Percentiles rank a stretch among this genome's conserved stretches.
phyloP scores from a whole-genome alignment of 2,888 invertebrate species.

The Hylaea fasciaria region DNA sequence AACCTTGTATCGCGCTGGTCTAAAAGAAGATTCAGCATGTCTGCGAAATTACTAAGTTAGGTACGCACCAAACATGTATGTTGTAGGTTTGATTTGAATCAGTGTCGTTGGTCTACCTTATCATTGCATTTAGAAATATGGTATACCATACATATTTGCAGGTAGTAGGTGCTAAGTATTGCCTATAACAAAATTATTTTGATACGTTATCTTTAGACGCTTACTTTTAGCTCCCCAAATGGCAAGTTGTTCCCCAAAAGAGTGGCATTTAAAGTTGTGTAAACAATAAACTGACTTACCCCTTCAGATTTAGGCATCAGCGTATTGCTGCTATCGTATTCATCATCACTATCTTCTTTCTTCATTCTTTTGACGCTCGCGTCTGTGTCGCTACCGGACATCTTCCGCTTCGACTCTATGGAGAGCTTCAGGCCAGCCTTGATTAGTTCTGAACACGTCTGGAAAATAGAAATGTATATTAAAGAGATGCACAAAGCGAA shows the following conservation, averaged over 20 bases:
- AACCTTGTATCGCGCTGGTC: background rate
- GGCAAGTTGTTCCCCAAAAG: too few relatives aligned
- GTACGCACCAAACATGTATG: background rate
- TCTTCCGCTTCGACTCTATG: slow-evolving; percentile 94
- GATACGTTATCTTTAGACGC: too few relatives aligned
- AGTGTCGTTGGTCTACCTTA: too few relatives aligned
- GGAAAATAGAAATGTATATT: slow-evolving; percentile 48
- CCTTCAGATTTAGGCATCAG: slow-evolving; percentile 77
- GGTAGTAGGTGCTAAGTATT: too few relatives aligned
- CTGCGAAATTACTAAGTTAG: slow-evolving; percentile 1
- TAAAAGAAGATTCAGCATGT: slow-evolving; percentile 2
- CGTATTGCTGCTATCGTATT: slow-evolving; percentile 84
- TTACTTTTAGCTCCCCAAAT: too few relatives aligned
- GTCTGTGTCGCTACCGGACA: slow-evolving; percentile 87
- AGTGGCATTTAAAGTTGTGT: too few relatives aligned
- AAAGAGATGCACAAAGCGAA: background rate
- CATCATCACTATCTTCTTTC: slow-evolving; percentile 87
- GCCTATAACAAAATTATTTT: too few relatives aligned
- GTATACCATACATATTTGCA: too few relatives aligned
- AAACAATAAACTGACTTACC: slow-evolving; percentile 57
- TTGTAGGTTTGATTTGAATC: too few relatives aligned
- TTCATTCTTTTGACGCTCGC: slow-evolving; percentile 79
- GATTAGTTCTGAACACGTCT: slow-evolving; percentile 95
- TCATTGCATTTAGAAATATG: too few relatives aligned
- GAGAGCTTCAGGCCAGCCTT: slow-evolving; percentile 96